Conservation (phyloP, 2,113 vertebrate genomes). For the Cyprinodon brontotheroides region DNA sequence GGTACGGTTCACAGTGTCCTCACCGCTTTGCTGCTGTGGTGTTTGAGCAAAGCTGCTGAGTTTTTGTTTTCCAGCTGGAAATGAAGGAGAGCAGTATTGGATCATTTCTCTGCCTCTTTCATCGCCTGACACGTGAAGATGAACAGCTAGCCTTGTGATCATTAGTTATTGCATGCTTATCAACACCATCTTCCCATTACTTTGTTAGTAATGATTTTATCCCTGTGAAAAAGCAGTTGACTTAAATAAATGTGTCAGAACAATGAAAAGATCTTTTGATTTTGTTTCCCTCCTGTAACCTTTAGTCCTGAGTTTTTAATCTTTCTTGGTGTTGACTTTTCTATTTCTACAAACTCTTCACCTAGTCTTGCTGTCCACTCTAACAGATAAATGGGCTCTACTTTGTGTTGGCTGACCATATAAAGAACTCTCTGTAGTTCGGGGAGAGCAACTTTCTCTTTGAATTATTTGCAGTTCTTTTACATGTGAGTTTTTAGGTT, state of each 20-base stretch:
- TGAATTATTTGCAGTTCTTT: not conserved
- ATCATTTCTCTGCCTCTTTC: conserved; percentile 36
- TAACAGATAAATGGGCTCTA: no score
- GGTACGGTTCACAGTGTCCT: conserved; percentile 51
- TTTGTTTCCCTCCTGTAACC: conserved; percentile 8
- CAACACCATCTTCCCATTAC: conserved; percentile 33
- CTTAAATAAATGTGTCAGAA: conserved; percentile 78
- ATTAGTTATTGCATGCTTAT: conserved; percentile 79
- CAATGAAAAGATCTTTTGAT: conserved; percentile 9
- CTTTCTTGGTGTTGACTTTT: not conserved
- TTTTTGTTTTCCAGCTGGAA: conserved; percentile 40
- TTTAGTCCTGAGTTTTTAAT: not conserved
- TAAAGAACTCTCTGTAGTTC: no score
- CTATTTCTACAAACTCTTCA: not conserved
- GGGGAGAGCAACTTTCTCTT: no score
- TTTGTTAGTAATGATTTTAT: conserved; percentile 71
- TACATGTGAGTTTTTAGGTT: not conserved
- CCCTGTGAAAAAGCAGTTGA: conserved; percentile 61
- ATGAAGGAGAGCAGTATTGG: conserved; percentile 2
- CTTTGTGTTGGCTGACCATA: no score
- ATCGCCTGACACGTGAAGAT: conserved; percentile 42
- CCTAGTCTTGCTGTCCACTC: no score
- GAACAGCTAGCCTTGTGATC: conserved; percentile 67
- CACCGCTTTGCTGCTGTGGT: conserved; percentile 41
- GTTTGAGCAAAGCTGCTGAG: conserved; percentile 48